phyloP scores from a whole-genome alignment of 2,113 vertebrate genomes.

The Ophthalmolycus amberensis region DNA sequence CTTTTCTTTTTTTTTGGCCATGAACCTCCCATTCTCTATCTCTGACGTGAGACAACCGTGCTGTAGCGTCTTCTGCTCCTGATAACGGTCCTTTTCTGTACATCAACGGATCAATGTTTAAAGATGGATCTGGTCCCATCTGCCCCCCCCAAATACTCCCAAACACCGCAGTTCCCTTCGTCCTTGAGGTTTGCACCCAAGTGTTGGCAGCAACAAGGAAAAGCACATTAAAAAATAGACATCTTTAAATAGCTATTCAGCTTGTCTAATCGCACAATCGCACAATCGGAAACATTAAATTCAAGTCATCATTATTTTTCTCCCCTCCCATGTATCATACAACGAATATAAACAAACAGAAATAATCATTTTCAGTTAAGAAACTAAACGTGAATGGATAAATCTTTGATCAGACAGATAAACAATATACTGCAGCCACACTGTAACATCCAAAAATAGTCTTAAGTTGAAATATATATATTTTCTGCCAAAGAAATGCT shows the following conservation, averaged over 20 bases:
- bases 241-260: constrained; percentile 87
- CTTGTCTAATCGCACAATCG: constrained; percentile 86
- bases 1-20: constrained; percentile 16
- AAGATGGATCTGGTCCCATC: constrained; percentile 63
- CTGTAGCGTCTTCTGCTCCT: constrained; percentile 9
- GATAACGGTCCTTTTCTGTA: constrained; percentile 23
- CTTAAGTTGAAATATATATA: constrained; percentile 85
- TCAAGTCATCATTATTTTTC: constrained; percentile 89
- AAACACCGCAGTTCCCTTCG: constrained; percentile 67
- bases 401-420: constrained; percentile 88
- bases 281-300: constrained; percentile 85
- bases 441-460: constrained; percentile 88
- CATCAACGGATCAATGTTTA: constrained; percentile 25
- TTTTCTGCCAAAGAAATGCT: constrained; percentile 83
- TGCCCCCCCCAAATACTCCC: constrained; percentile 52
- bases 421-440: constrained; percentile 87
- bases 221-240: constrained; percentile 89
- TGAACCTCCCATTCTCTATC: background rate
- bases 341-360: constrained; percentile 79
- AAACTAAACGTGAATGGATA: constrained; percentile 86
- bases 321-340: constrained; percentile 80
- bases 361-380: constrained; percentile 86
- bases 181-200: constrained; percentile 68
- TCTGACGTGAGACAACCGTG: background rate
- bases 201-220: constrained; percentile 86